Evolutionary conservation across 2,888 invertebrate species (phyloP).

Genomic region (Mythimna ferrago): DNA sequence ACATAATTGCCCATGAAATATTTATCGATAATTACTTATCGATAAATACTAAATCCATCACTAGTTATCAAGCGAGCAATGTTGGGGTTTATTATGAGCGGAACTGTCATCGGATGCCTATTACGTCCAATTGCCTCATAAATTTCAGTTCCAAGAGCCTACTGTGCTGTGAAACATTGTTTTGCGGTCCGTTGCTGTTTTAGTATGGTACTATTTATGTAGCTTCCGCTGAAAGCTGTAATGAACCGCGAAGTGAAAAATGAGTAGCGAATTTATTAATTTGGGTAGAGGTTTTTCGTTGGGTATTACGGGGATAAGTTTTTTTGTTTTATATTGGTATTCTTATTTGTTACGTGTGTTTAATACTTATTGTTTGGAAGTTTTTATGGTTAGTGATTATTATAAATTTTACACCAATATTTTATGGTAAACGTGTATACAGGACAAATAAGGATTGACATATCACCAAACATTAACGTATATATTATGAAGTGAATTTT

Average conservation of each 20-base stretch:
- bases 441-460: too few relatives aligned
- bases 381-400: too few relatives aligned
- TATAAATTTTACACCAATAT: too few relatives aligned
- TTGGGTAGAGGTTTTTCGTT: not conserved
- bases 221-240: slow-evolving; percentile 27
- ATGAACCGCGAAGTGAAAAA: slow-evolving; percentile 44
- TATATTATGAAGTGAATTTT: too few relatives aligned
- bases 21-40: slow-evolving; percentile 56
- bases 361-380: not conserved
- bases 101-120: slow-evolving; percentile 77
- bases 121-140: slow-evolving; percentile 74
- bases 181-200: slow-evolving; percentile 50
- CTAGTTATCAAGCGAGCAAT: slow-evolving; percentile 68
- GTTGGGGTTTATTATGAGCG: slow-evolving; percentile 75
- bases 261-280: slow-evolving; percentile 34
- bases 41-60: slow-evolving; percentile 59
- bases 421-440: too few relatives aligned
- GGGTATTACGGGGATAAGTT: not conserved
- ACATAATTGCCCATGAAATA: slow-evolving; percentile 43
- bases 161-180: slow-evolving; percentile 61
- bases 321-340: not conserved
- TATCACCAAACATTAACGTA: too few relatives aligned
- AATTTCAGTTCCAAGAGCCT: slow-evolving; percentile 71
- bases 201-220: slow-evolving; percentile 44
- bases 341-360: not conserved